Conservation (phyloP, 1,140 invertebrate genomes). For the Caenorhabditis briggsae region DNA sequence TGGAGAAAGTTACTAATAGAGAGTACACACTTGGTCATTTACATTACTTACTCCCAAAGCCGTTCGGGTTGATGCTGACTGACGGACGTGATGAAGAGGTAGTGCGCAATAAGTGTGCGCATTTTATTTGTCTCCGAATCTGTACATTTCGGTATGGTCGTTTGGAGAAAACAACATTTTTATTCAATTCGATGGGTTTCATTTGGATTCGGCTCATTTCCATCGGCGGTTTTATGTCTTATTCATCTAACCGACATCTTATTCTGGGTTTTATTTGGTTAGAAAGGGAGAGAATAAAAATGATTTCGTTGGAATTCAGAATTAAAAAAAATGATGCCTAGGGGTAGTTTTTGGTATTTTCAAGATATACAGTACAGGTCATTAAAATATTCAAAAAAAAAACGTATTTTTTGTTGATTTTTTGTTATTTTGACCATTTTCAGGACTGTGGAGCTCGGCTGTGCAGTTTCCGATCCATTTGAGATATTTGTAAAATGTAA, state of each 20-base stretch:
- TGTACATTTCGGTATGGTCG: conserved; percentile 31
- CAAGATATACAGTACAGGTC: too few species aligned
- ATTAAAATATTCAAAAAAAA: too few species aligned
- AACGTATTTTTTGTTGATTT: too few species aligned
- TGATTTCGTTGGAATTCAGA: not conserved
- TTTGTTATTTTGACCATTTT: too few species aligned
- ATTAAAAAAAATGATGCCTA: too few species aligned
- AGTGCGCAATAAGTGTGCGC: conserved; percentile 36
- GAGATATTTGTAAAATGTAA: too few species aligned
- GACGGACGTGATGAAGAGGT: conserved; percentile 49
- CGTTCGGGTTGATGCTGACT: not conserved
- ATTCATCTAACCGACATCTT: conserved; percentile 28
- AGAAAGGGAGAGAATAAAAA: not conserved
- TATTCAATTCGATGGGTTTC: conserved; percentile 27
- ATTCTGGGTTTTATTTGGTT: not conserved
- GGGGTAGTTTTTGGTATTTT: too few species aligned
- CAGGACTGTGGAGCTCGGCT: too few species aligned
- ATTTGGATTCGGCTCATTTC: conserved; percentile 48
- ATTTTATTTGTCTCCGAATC: conserved; percentile 53
- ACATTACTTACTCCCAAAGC: conserved; percentile 16
- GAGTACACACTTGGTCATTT: conserved; percentile 28
- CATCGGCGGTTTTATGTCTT: not conserved
- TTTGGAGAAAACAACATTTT: conserved; percentile 7
- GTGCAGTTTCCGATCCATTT: too few species aligned
- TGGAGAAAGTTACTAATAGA: not conserved